Evolutionary conservation across 1,140 invertebrate genomes (phyloP), one percentile per base, ranked within the genome.

Genomic region (Neodiprion fabricii): DNA sequence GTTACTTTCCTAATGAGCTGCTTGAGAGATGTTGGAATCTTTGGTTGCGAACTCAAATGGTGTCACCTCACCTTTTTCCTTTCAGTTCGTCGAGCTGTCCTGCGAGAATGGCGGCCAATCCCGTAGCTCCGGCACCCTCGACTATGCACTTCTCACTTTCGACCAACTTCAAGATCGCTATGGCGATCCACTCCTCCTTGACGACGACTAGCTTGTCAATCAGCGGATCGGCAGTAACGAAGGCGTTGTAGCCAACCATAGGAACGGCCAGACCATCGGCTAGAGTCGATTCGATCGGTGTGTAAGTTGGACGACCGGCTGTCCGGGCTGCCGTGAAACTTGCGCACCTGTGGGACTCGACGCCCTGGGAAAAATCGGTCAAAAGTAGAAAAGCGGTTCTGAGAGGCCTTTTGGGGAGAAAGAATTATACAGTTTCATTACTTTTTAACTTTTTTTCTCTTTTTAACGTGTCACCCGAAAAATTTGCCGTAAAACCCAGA

Each of bases 201-300:
- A 96, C 94, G 23, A 94, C 91, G 83, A 96, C 92, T 90, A 97
- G 90, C 90, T 94, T 96, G 85, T 98, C 97, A 67, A 98, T 91
- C 0, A 96, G 87, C 1, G 92, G 87, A 79, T 91, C 88, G 0
- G 94, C 94, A 2, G 96, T 98, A 23, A 88, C 92, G 85, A 93
- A 96, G 0, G 96, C 95, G 87, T 98, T 98, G 67, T 94, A 94
- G 0, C 97, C 97, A 12, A 98, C 95, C 74, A 92, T 92, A 0
- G 97, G 95, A 0, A 98, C 97, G 0, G 97, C 96, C 21, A 98
- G 88, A 82, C 97, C 97, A 89, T 98, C 97, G 1, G 97, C 96
- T 69, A 98, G 81, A 0, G 96, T 97, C 3, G 95, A 94, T 65
- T 92, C 89, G 50, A 93, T 93, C 17, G 91, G 85, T 2, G 93